phyloP scores from a whole-genome alignment of 2,888 invertebrate genomes.

The Phoronis australis region DNA sequence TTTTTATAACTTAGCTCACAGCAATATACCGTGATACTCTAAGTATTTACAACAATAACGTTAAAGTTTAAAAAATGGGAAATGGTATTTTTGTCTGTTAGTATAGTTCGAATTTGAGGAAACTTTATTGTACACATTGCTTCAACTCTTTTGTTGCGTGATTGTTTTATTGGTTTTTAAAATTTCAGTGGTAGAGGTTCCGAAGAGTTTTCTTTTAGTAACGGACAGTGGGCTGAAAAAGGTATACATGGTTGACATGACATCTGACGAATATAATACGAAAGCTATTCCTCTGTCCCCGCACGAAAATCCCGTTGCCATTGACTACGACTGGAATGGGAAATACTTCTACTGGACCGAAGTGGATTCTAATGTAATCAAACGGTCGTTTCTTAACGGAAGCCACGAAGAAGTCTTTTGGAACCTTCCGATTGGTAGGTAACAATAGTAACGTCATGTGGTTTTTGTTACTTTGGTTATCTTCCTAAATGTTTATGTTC shows the following conservation, averaged over 20 bases:
- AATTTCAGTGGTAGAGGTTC: slow-evolving; percentile 19
- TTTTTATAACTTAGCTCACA: too few relatives aligned
- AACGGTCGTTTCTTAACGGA: slow-evolving; percentile 29
- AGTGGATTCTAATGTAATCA: slow-evolving; percentile 55
- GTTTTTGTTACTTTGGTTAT: background rate
- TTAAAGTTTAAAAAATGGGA: too few relatives aligned
- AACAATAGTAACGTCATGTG: background rate
- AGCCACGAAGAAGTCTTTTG: slow-evolving; percentile 19
- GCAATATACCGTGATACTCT: too few relatives aligned
- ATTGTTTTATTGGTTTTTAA: background rate
- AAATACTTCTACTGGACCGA: slow-evolving; percentile 74
- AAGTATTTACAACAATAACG: too few relatives aligned
- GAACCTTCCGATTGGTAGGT: too few relatives aligned
- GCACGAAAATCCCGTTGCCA: slow-evolving; percentile 68
- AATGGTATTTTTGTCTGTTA: background rate
- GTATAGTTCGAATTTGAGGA: background rate
- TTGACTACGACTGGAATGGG: slow-evolving; percentile 75
- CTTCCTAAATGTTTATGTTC: too few relatives aligned
- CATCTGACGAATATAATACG: slow-evolving; percentile 51
- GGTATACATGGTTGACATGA: slow-evolving; percentile 74
- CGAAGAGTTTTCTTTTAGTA: slow-evolving; percentile 38
- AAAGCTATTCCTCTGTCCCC: slow-evolving; percentile 9
- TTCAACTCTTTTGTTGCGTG: background rate
- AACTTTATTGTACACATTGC: background rate
- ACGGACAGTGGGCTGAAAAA: slow-evolving; percentile 58